These are phyloP conservation scores for Amazonetta brasiliensis DNA, from an alignment of 2,797 vertebrate species.

Conservation along the genomic window DNA sequence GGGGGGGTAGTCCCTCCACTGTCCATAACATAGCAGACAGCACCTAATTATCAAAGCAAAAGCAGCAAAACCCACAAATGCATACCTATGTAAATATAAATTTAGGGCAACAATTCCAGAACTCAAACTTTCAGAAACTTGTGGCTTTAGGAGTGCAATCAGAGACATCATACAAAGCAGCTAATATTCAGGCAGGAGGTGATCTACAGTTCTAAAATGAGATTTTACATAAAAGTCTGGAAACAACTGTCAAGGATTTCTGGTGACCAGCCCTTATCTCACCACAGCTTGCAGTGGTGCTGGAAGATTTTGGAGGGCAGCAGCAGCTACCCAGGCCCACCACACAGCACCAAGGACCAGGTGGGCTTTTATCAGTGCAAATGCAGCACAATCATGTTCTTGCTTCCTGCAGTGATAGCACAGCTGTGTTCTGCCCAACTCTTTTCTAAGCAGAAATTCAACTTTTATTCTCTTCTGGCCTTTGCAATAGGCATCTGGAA, in stretches of 20 bases:
- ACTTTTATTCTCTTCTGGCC: not conserved
- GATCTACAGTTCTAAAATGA: not conserved
- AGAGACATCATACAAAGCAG: not conserved
- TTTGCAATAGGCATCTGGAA: not conserved
- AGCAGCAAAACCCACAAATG: not conserved
- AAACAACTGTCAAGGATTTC: not conserved
- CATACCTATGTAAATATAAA: not conserved
- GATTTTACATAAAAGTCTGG: not conserved
- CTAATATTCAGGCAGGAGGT: not conserved
- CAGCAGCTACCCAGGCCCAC: not conserved
- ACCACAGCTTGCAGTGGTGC: not conserved
- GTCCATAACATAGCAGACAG: not conserved
- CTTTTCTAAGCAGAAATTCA: not conserved
- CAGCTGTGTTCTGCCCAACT: not conserved
- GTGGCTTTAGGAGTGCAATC: not conserved
- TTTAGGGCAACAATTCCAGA: not conserved
- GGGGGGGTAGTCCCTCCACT: fast-evolving
- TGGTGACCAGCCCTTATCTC: not conserved
- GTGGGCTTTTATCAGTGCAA: fast-evolving
- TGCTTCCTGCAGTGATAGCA: fast-evolving
- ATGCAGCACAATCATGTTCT: not conserved
- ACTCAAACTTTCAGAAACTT: not conserved
- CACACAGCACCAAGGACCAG: fast-evolving
- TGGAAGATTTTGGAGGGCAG: not conserved
- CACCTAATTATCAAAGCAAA: not conserved